Base-by-base conservation (phyloP, 2,888 invertebrate species). In the Apamea sordens region DNA sequence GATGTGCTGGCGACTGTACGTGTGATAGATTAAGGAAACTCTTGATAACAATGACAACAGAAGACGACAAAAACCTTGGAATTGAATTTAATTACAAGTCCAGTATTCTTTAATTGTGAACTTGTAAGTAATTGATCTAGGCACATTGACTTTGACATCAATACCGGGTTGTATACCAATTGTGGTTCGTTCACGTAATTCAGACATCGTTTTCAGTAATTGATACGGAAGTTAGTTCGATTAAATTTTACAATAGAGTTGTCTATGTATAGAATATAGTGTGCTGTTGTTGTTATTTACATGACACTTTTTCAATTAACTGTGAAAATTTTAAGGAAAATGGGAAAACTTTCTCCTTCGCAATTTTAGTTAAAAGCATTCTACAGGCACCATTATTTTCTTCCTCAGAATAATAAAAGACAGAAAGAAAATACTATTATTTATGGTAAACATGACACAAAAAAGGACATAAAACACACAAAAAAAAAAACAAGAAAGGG, bases 221-320 rank as follows among this genome's bases (percentile, higher is more conserved):
- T 77, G 69, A 76, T 73, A 15, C 72, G 86, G 77, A 86, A 86
- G 73, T 69, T 47, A 21, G 1, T 69, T 80, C 69, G 71, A 86
- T 85, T 79, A 79, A 68, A 73, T 64, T 53, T 44, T 24, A 68
- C 69, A 77, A 73, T 59, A 63, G 47, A 70, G 0, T 7, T 36
- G 44, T 59, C 28, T 73, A 50, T 73, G 56, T 47, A 65, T 59
- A 73, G 41, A 79, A 41, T 47, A 4, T 47, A 4, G 7, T 59
- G 24, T 56, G 28, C 0, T 73, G 73, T 0, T 73, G 82, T 73
- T 32, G 63, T 15, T 61, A 15, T n/a, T 77, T 44, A 56, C 65
- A 64, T 56, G 32, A 2, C 1, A 2, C 11, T 21, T 56, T 75
- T 59, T 24, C 2, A 72, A 21, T 47, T n/a, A 32, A 61, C 32